Percentiles rank a stretch among this genome's conserved stretches.
These are phyloP conservation scores for Choreutis nemorana DNA, from an alignment of 2,888 invertebrate species.

Conservation along the genomic window DNA sequence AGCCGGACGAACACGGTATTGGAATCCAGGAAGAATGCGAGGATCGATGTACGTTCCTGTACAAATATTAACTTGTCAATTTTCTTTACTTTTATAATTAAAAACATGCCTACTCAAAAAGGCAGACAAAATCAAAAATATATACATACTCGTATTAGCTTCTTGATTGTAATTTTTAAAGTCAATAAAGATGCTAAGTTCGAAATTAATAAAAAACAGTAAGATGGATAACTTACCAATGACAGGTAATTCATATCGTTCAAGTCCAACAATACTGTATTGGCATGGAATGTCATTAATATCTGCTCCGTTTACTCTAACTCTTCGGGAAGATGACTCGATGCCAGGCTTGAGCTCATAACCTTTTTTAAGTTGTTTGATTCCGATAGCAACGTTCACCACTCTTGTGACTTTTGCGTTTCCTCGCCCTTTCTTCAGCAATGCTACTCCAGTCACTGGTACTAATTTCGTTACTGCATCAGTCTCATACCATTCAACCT, in stretches of 20 bases:
- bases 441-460: slow-evolving; percentile 66
- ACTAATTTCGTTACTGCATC: slow-evolving; percentile 67
- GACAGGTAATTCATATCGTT: slow-evolving; percentile 73
- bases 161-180: not conserved
- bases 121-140: slow-evolving; percentile 6
- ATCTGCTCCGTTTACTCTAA: slow-evolving; percentile 68
- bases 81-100: slow-evolving; percentile 1
- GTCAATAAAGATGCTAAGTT: not conserved
- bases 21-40: slow-evolving; percentile 75
- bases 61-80: slow-evolving; percentile 6
- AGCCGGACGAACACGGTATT: slow-evolving; percentile 75
- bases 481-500: slow-evolving; percentile 74
- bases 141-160: no score
- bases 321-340: slow-evolving; percentile 68
- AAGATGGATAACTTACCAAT: slow-evolving; percentile 71
- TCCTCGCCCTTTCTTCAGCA: slow-evolving; percentile 58
- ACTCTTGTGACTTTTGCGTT: slow-evolving; percentile 63
- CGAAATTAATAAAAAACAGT: not conserved
- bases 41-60: slow-evolving; percentile 77
- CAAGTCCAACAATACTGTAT: slow-evolving; percentile 71
- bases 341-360: slow-evolving; percentile 72
- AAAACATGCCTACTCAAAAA: slow-evolving; percentile 2
- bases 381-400: slow-evolving; percentile 66
- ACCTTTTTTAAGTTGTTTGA: slow-evolving; percentile 60
- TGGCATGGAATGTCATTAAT: slow-evolving; percentile 73